Conservation (phyloP, 2,888 invertebrate genomes). For the Neoitamus cyanurus region DNA sequence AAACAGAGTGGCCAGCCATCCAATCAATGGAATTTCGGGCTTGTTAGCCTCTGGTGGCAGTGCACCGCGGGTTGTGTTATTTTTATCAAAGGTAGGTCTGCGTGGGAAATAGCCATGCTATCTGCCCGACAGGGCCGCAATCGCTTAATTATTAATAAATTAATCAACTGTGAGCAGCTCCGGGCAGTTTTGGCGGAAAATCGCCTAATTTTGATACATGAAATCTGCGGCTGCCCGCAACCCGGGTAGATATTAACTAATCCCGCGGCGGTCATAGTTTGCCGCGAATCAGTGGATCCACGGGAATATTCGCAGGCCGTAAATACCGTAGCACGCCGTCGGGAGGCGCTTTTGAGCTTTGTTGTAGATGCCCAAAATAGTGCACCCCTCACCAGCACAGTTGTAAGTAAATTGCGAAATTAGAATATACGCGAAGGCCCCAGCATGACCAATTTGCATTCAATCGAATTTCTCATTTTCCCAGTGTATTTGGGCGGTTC, state of each 20-base stretch:
- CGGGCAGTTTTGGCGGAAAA: neutral
- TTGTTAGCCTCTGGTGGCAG: neutral
- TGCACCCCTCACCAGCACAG: neutral
- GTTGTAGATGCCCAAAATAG: neutral
- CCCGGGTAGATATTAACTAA: neutral
- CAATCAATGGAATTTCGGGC: neutral
- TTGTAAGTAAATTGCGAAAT: neutral
- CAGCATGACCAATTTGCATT: neutral
- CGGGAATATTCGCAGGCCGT: neutral
- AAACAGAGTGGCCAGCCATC: neutral
- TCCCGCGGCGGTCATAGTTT: neutral
- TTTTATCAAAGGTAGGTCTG: neutral
- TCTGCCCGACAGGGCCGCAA: neutral
- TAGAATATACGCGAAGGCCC: neutral
- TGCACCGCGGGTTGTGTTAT: neutral
- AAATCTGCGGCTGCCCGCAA: neutral
- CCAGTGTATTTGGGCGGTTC: neutral
- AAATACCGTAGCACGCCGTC: neutral
- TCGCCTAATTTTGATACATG: neutral
- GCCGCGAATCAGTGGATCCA: neutral
- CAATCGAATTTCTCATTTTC: neutral
- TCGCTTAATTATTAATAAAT: neutral
- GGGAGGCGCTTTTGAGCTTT: neutral
- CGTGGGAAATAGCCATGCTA: neutral
- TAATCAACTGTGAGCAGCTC: neutral